Evolutionary conservation across 2,113 vertebrate genomes (phyloP).

Genomic region (Sander vitreus): DNA sequence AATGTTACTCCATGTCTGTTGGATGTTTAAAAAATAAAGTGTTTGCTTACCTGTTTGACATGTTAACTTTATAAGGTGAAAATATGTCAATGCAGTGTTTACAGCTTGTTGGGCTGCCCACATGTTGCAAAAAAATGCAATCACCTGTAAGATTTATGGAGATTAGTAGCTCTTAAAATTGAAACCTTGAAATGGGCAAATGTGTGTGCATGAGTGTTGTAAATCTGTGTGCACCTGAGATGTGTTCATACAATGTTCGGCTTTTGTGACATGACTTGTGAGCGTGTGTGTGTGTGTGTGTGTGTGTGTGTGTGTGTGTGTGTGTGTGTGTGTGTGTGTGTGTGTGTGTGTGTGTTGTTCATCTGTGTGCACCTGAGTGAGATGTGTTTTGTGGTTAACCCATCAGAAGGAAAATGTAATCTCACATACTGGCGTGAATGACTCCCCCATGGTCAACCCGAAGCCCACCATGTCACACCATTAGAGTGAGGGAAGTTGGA

Average conservation of each 20-base stretch:
- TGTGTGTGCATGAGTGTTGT: too few relatives aligned
- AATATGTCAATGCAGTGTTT: not conserved
- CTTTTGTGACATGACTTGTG: too few relatives aligned
- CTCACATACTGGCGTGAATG: not conserved
- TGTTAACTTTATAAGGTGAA: not conserved
- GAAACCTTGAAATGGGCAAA: too few relatives aligned
- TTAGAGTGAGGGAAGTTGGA: slow-evolving; percentile 28
- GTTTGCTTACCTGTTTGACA: not conserved
- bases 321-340: not conserved
- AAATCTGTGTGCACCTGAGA: too few relatives aligned
- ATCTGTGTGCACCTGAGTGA: not conserved
- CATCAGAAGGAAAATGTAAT: slow-evolving; percentile 7
- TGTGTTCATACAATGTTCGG: too few relatives aligned
- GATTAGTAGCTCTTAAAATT: not conserved
- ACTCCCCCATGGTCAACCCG: slow-evolving; percentile 3
- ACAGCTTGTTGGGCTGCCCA: not conserved
- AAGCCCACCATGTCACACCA: slow-evolving; percentile 27
- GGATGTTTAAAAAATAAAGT: not conserved
- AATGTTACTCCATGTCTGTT: too few relatives aligned
- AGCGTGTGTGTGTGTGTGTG: too few relatives aligned
- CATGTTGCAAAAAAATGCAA: not conserved
- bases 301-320: not conserved
- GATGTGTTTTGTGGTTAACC: slow-evolving; percentile 26
- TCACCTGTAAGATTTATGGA: not conserved
- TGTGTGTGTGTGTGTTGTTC: not conserved